phyloP scores from a whole-genome alignment of 2,797 vertebrate species.

The Psittacula echo region DNA sequence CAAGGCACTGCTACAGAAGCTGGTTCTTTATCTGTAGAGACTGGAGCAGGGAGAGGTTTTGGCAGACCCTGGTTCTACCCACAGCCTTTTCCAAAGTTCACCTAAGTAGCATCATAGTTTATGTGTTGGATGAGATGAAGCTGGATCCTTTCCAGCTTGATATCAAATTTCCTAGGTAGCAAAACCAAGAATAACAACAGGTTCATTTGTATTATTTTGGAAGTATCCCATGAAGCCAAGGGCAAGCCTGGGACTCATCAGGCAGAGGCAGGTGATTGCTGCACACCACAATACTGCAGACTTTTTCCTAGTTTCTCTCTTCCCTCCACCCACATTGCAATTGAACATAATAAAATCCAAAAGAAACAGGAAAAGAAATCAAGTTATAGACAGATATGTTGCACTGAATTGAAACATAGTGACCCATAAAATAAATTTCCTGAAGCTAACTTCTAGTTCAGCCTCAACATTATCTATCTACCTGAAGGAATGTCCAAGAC shows the following conservation, averaged over 20 bases:
- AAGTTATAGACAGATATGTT: slow-evolving; percentile 50
- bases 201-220: background rate
- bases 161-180: slow-evolving; percentile 58
- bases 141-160: background rate
- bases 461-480: background rate
- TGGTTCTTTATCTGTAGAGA: background rate
- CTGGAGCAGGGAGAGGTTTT: background rate
- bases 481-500: background rate
- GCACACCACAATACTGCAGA: background rate
- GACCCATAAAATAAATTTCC: background rate
- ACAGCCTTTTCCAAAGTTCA: background rate
- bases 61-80: background rate
- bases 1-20: background rate
- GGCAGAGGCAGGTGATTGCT: background rate
- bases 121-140: slow-evolving; percentile 45
- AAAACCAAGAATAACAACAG: slow-evolving; percentile 61
- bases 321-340: rapidly evolving
- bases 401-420: background rate
- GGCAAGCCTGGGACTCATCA: background rate
- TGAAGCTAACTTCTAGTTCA: background rate
- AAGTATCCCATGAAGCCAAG: background rate
- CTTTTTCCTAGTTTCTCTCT: background rate
- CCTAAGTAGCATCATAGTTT: background rate
- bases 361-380: slow-evolving; percentile 69
- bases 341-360: background rate